A percentile compares a stretch with the other conserved stretches of the same genome.
Conservation (phyloP, 2,797 vertebrate species). For the Sebastes oblongus region DNA sequence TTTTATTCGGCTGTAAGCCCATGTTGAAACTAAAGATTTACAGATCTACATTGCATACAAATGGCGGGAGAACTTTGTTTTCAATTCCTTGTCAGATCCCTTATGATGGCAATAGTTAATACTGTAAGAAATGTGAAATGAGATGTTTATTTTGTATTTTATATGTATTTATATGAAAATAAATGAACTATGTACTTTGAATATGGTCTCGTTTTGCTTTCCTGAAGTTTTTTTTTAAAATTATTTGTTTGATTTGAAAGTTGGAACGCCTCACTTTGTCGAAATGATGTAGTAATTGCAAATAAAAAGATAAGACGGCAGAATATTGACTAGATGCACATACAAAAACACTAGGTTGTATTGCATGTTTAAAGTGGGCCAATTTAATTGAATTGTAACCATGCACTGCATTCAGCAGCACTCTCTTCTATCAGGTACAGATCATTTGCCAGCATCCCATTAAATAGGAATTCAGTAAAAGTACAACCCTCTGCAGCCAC, state of each 20-base stretch:
- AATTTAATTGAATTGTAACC: too few relatives aligned
- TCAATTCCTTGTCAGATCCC: slow-evolving; percentile 1
- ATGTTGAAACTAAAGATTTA: slow-evolving; percentile 12
- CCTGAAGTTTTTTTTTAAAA: background rate
- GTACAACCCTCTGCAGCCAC: background rate
- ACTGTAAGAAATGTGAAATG: slow-evolving; percentile 56
- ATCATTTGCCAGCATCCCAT: background rate
- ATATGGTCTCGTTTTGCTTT: background rate
- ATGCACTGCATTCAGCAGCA: background rate
- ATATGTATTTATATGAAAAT: slow-evolving; percentile 81
- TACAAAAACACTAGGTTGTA: too few relatives aligned
- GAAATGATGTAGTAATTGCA: background rate
- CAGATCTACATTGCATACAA: slow-evolving; percentile 5
- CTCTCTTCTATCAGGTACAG: background rate
- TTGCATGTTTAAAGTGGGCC: too few relatives aligned
- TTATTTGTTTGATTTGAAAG: background rate
- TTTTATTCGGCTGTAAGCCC: background rate
- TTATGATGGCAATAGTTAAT: slow-evolving; percentile 38
- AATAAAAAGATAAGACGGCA: background rate
- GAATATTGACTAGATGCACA: background rate
- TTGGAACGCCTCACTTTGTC: background rate
- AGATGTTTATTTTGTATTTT: slow-evolving; percentile 72
- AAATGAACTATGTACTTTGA: slow-evolving; percentile 64
- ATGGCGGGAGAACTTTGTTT: background rate
- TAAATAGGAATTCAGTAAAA: background rate